Evolutionary conservation across 35 echinoderm and acorn worm species (phyloP), one percentile per base, ranked within the genome.

Genomic region (Diadema setosum): DNA sequence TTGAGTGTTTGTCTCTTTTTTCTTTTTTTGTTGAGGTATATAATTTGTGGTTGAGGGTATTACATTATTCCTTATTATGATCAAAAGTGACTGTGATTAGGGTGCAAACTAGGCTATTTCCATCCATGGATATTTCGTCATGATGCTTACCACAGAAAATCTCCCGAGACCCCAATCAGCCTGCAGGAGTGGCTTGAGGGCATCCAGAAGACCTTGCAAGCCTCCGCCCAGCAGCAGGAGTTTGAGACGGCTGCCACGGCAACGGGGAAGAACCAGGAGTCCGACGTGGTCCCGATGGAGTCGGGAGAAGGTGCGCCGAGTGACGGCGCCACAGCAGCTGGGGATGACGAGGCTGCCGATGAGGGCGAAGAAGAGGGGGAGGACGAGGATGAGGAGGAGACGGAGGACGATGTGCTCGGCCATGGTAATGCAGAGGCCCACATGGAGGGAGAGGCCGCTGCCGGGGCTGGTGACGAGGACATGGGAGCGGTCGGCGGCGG

Each of bases 171-270:
- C 7, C 27, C 73, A 39, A 36, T 78, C 73, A 78, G 37, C 20
- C 73, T 78, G 2, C 73, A 78, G 73, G 73, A 85, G 59, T 85
- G 83, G 83, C 59, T 85, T 5, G 83, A 58, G 39, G 83, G 83
- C 39, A 85, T 85, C 52, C 83, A 85, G 55, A 85, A 63, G 33
- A 85, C 59, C 20, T 58, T 85, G 26, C 83, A 85, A 27, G 83
- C 83, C 25, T 61, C 50, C 20, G 50, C 31, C 0, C 48, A 85
- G 45, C 83, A 85, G 59, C 55, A 67, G 83, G 73, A 78, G 73
- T 78, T 78, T 78, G 73, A 78, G 40, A 52, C 48, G n/a, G 48
- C 48, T n/a, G 48, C 48, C 48, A n/a, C n/a, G n/a, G n/a, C n/a
- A n/a, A n/a, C n/a, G n/a, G n/a, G n/a, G n/a, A 78, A 78, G 39